phyloP scores from a whole-genome alignment of 2,113 vertebrate species.

The Ptyas mucosa region DNA sequence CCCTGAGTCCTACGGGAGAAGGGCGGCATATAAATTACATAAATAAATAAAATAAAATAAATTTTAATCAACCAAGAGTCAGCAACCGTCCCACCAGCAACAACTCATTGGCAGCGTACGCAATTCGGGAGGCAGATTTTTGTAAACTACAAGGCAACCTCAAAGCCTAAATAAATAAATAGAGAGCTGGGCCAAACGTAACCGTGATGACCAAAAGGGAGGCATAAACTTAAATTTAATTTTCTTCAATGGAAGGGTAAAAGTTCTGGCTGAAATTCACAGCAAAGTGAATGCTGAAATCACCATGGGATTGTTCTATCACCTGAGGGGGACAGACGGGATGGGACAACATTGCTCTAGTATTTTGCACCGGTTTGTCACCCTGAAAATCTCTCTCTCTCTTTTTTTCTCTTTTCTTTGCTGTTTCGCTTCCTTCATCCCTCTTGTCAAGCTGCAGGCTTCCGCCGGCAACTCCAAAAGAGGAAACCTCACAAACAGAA shows the following conservation, averaged over 20 bases:
- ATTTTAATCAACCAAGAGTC: background rate
- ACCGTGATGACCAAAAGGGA: background rate
- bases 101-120: slow-evolving; percentile 59
- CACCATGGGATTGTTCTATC: background rate
- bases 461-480: slow-evolving; percentile 6
- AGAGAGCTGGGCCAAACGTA: background rate
- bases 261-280: background rate
- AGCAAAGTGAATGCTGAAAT: background rate
- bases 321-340: background rate
- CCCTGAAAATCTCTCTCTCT: background rate
- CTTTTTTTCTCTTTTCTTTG: background rate
- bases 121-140: slow-evolving; percentile 30
- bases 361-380: background rate
- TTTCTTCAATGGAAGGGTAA: background rate
- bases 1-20: no score
- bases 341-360: background rate
- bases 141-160: slow-evolving; percentile 46
- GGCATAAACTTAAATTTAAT: background rate
- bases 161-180: slow-evolving; percentile 32
- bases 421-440: background rate
- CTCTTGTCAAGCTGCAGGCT: background rate
- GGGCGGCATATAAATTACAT: no score
- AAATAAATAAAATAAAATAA: no score
- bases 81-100: background rate
- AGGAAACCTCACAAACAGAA: slow-evolving; percentile 15